Conservation (phyloP, 2,113 vertebrate species). For the Phylloscopus trochiloides region DNA sequence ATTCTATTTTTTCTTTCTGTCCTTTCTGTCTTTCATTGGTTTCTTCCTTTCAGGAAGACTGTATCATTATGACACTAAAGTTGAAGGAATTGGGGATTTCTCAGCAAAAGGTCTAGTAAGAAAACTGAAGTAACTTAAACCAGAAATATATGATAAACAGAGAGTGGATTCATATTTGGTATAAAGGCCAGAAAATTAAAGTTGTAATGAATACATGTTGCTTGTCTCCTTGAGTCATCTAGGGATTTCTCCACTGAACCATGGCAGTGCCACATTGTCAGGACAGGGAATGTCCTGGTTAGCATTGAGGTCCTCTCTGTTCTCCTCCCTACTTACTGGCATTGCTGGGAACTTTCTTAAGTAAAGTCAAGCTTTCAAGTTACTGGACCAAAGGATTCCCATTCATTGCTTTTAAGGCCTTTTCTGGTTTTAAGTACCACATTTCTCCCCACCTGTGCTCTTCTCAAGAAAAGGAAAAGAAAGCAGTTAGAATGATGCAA, state of each 20-base stretch:
- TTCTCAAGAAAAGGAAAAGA: neutral
- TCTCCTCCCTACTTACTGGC: neutral
- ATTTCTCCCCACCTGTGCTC: neutral
- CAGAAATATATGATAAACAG: neutral
- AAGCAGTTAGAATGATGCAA: neutral
- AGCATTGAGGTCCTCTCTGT: rapidly evolving
- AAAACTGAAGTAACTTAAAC: neutral
- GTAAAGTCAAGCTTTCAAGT: neutral
- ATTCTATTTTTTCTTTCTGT: neutral
- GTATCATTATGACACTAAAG: neutral
- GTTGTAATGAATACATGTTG: neutral
- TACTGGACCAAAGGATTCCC: neutral
- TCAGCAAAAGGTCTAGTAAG: neutral
- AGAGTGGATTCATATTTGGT: neutral
- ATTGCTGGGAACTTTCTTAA: neutral
- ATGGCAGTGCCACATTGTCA: neutral
- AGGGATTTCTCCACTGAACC: neutral
- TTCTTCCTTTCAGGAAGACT: neutral
- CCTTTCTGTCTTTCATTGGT: neutral
- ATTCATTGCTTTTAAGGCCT: neutral
- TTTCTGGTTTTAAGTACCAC: neutral
- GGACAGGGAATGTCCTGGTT: neutral
- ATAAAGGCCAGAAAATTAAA: neutral
- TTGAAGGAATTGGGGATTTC: neutral
- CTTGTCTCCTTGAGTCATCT: neutral